Evolutionary conservation across 1,140 invertebrate genomes (phyloP).

Genomic region (Pantala flavescens): DNA sequence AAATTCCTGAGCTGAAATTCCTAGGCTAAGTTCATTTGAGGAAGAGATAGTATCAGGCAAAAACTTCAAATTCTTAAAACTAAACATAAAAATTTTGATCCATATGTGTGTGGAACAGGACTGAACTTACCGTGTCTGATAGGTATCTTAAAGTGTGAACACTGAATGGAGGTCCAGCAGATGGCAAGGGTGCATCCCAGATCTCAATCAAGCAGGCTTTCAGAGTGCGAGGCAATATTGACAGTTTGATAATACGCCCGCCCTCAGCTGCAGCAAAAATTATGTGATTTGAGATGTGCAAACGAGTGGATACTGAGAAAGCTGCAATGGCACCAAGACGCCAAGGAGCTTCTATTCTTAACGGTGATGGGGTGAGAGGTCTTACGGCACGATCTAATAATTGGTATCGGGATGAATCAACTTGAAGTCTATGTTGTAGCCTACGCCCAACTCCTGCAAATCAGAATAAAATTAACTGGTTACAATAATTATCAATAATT

Average conservation of each 20-base stretch:
- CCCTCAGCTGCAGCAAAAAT: constrained; percentile 67
- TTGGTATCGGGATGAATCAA: constrained; percentile 69
- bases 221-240: constrained; percentile 52
- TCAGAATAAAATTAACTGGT: too few species aligned
- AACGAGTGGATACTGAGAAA: constrained; percentile 59
- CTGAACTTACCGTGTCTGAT: constrained; percentile 56
- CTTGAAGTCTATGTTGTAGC: constrained; percentile 30
- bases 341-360: constrained; percentile 59
- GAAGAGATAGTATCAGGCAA: too few species aligned
- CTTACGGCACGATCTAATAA: constrained; percentile 80
- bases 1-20: too few species aligned
- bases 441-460: too few species aligned
- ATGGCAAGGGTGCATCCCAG: constrained; percentile 55
- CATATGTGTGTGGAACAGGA: too few species aligned
- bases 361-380: constrained; percentile 52
- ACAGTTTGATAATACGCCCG: constrained; percentile 71
- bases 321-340: constrained; percentile 69
- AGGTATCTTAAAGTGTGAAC: constrained; percentile 65
- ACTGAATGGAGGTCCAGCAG: constrained; percentile 37
- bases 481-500: too few species aligned
- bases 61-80: too few species aligned
- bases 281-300: constrained; percentile 49
- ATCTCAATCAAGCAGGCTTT: constrained; percentile 77
- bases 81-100: too few species aligned
- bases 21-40: too few species aligned